Evolutionary conservation across 2,797 vertebrate species (phyloP), one percentile per base, ranked within the genome.

Genomic region (Danionella dracula): DNA sequence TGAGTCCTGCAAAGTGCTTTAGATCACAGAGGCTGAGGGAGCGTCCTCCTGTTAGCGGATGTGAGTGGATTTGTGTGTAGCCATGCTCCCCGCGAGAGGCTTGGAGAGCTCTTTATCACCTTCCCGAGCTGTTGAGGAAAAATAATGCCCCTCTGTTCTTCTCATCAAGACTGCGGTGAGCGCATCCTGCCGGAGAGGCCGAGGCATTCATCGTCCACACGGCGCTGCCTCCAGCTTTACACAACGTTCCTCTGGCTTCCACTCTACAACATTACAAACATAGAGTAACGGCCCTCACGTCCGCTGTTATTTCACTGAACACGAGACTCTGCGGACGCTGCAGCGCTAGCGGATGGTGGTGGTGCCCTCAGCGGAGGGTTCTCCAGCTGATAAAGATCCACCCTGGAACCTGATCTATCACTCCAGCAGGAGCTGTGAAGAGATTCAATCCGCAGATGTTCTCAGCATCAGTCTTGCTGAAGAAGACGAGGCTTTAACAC

Each of bases 61-160:
- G 54, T 82, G 62, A 83, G 83, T 83, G 66, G 72, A 82, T 72
- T 71, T 49, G 70, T 72, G 79, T 82, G 72, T 78, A 61, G 50
- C 12, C 44, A 71, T 70, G 62, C 71, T 65, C 70, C 76, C 79
- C 76, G 79, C 61, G 81, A 82, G 83, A 86, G 75, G 88, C 91
- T 90, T 90, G 90, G 84, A 89, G 90, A 91, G 89, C 86, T 87
- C 90, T 94, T 89, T 90, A 94, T 94, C 92, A 93, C 93, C 92
- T 93, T 87, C 87, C 88, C 81, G 84, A 91, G 81, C 91, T 89
- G 90, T 90, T 91, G 89, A 90, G 87, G 87, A 93, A 93, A 91
- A 90, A 91, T 90, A 91, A 92, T 89, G 89, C 86, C 78, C 81
- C 83, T 93, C 93, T 98, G 96, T 93, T 97, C 93, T 94, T 90